Percentiles rank a stretch among this genome's conserved stretches.
These are phyloP conservation scores for Matsumurasca onukii DNA, from an alignment of 1,140 invertebrate genomes.

Conservation along the genomic window DNA sequence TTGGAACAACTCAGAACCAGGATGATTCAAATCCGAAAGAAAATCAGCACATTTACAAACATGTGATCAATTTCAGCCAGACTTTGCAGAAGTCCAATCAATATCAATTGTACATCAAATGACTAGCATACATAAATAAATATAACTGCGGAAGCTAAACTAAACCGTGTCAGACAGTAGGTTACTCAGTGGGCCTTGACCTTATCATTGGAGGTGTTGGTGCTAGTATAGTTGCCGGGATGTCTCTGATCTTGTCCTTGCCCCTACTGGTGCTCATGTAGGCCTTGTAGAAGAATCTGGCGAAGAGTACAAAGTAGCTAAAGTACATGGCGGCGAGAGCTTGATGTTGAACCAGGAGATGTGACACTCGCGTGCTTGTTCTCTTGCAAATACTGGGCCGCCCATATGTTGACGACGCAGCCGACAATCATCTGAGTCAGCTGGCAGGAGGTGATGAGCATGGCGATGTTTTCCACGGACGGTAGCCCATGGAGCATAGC, in stretches of 20 bases:
- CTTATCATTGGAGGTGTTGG: conserved; percentile 33
- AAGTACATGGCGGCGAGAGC: conserved; percentile 91
- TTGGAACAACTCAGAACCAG: no score
- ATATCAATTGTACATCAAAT: no score
- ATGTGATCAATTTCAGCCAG: no score
- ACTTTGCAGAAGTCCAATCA: no score
- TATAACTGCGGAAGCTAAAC: no score
- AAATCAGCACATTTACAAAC: no score
- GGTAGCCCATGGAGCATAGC: conserved; percentile 83
- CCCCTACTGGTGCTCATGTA: conserved; percentile 58
- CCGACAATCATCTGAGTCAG: conserved; percentile 95
- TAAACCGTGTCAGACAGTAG: no score
- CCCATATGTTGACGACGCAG: conserved; percentile 86
- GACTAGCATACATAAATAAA: no score
- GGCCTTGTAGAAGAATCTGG: conserved; percentile 86
- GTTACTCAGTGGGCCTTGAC: conserved; percentile 30
- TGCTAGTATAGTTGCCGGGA: conserved; percentile 35
- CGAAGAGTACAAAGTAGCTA: conserved; percentile 89
- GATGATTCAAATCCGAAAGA: no score
- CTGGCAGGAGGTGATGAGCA: conserved; percentile 91
- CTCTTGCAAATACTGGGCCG: conserved; percentile 67
- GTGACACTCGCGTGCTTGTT: conserved; percentile 68
- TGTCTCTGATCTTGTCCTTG: conserved; percentile 30
- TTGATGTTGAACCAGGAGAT: conserved; percentile 86
- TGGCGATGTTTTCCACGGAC: conserved; percentile 82